Conservation (phyloP, 2,888 invertebrate genomes). For the Cybosia mesomella region DNA sequence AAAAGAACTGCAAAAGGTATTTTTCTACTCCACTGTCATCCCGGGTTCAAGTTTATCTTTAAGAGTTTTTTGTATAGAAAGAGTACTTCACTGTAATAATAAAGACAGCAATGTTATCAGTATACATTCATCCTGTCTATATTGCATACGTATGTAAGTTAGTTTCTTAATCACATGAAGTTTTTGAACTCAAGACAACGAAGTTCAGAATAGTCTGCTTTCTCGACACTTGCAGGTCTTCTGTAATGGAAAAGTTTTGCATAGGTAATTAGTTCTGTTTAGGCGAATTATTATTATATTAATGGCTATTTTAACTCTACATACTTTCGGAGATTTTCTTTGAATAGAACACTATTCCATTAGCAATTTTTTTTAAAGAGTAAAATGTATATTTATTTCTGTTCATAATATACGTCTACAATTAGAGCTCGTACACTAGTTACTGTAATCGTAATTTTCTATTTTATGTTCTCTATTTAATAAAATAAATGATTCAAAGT, state of each 20-base stretch:
- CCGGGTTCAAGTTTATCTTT: too few species aligned
- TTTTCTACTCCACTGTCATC: neutral
- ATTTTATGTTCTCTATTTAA: neutral
- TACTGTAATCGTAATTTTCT: too few species aligned
- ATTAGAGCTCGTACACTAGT: too few species aligned
- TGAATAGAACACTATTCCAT: neutral
- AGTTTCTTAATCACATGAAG: constrained; percentile 55
- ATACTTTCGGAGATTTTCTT: constrained; percentile 36
- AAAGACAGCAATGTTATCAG: neutral
- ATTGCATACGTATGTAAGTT: constrained; percentile 32
- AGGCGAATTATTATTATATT: constrained; percentile 49
- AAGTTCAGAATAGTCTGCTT: constrained; percentile 63
- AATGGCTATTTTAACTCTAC: constrained; percentile 45
- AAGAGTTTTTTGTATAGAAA: neutral
- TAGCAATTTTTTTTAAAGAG: neutral
- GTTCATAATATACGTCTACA: too few species aligned
- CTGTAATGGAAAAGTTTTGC: constrained; percentile 67
- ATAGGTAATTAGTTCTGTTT: constrained; percentile 64
- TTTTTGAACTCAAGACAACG: constrained; percentile 54
- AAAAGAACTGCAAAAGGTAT: neutral
- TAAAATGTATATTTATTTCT: neutral
- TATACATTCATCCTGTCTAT: constrained; percentile 9
- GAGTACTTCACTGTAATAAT: neutral
- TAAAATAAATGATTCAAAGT: neutral
- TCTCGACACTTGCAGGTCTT: constrained; percentile 52